A percentile compares a stretch with the other conserved stretches of the same genome.
These are phyloP conservation scores for Suillia variegata DNA, from an alignment of 2,888 invertebrate species.

Conservation along the genomic window DNA sequence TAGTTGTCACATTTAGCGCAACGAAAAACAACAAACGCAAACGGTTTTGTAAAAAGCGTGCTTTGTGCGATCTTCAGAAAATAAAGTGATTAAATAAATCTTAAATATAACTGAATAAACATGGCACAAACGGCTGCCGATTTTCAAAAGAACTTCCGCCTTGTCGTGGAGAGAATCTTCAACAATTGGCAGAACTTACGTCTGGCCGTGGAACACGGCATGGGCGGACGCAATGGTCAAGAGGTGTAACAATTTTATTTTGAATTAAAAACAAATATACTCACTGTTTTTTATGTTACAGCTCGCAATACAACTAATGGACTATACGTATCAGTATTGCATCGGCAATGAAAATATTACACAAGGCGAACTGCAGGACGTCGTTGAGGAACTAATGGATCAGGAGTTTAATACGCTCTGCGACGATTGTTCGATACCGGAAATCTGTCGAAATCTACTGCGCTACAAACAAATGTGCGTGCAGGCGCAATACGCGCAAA, in stretches of 20 bases:
- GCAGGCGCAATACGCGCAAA: constrained; percentile 65
- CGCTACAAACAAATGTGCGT: constrained; percentile 66
- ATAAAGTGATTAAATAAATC: too few species aligned
- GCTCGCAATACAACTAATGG: constrained; percentile 70
- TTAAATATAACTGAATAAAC: not conserved
- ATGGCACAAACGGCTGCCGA: too few species aligned
- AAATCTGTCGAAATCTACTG: constrained; percentile 66
- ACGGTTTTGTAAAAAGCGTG: too few species aligned
- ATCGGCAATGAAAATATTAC: constrained; percentile 67
- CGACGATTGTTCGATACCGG: constrained; percentile 73
- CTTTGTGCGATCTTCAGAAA: too few species aligned
- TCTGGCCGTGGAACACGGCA: constrained; percentile 75
- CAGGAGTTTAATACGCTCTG: constrained; percentile 76
- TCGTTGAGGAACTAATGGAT: constrained; percentile 74
- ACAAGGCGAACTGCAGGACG: constrained; percentile 67
- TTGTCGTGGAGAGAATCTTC: constrained; percentile 70
- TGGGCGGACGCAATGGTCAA: constrained; percentile 73
- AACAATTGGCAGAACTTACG: constrained; percentile 76
- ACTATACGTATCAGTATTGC: constrained; percentile 70
- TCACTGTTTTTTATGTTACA: constrained; percentile 52
- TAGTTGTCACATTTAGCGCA: too few species aligned
- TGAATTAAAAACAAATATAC: constrained; percentile 22
- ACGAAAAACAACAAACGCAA: too few species aligned
- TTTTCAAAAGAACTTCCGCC: constrained; percentile 62
- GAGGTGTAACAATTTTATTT: constrained; percentile 62